Base-by-base conservation (phyloP, 2,113 vertebrate species). In the Mesoclemmys tuberculata region DNA sequence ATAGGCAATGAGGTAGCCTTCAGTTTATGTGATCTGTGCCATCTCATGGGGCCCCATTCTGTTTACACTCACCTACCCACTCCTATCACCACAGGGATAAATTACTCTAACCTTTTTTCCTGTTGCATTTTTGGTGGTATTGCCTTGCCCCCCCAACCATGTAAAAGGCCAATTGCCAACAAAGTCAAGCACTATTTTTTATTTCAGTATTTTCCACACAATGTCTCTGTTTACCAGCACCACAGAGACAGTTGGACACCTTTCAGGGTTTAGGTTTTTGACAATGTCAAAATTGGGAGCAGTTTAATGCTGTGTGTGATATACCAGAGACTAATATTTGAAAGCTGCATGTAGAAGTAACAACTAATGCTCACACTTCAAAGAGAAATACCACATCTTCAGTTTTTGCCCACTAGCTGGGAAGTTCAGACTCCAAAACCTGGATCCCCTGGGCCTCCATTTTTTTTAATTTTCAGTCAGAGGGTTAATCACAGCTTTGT, bases 271-370 rank as follows among this genome's bases (percentile, higher is more conserved):
- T 89, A 97, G 93, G 82, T 93, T 97, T 93, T 89, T 54, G 78
- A 94, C 61, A 94, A 96, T 90, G 93, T 89, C 91, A 74, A 84
- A 86, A 84, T 64, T 83, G n/a, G 85, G 80, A 90, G 90, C 85
- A 94, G 91, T 86, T 95, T 80, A 79, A 56, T 64, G 38, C 87
- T 89, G 71, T 94, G 81, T 71, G 46, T 74, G 49, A 96, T n/a
- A 80, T 82, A 88, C 93, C 88, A 93, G 92, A 96, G 96, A 87
- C 71, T 46, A 88, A 74, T 44, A 85, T 94, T 87, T 93, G 80
- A 93, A 95, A 97, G 92, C 31, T 79, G 88, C 71, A 90, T 90
- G 93, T 64, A 94, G 91, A 91, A 96, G 82, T 46, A 77, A 44
- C 61, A 93, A 94, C 61, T 80, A 93, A 56, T 85, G 78, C 90